phyloP scores from a whole-genome alignment of 2,888 invertebrate species.

The Smittia aterrima region DNA sequence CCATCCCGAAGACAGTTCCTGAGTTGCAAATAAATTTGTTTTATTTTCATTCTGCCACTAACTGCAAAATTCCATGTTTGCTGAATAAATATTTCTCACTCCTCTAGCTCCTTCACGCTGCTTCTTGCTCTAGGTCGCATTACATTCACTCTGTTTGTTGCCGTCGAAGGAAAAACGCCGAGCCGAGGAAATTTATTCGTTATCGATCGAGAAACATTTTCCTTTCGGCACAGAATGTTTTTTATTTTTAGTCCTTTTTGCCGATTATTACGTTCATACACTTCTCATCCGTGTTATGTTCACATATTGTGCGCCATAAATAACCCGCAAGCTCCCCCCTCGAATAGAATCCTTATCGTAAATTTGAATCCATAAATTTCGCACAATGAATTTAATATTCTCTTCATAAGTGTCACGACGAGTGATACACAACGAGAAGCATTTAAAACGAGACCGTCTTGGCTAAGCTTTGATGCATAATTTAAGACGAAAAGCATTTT shows the following conservation, averaged over 20 bases:
- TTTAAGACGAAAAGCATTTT: background rate
- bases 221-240: background rate
- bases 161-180: background rate
- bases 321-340: background rate
- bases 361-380: constrained; percentile 10
- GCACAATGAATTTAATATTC: constrained; percentile 20
- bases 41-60: constrained; percentile 4
- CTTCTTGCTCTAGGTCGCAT: constrained; percentile 1
- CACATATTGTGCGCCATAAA: background rate
- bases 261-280: constrained; percentile 11
- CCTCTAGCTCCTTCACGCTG: background rate
- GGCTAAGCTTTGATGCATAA: background rate
- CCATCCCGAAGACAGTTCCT: too few relatives aligned
- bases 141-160: background rate
- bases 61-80: constrained; percentile 3
- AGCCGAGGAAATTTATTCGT: background rate
- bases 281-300: background rate
- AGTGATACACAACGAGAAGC: background rate
- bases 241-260: constrained; percentile 7
- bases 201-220: background rate
- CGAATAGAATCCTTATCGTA: background rate
- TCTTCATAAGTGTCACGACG: background rate
- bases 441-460: background rate
- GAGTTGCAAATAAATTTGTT: background rate
- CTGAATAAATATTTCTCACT: background rate